Evolutionary conservation across 2,113 vertebrate genomes (phyloP).

Genomic region (Pomatostomus ruficeps): DNA sequence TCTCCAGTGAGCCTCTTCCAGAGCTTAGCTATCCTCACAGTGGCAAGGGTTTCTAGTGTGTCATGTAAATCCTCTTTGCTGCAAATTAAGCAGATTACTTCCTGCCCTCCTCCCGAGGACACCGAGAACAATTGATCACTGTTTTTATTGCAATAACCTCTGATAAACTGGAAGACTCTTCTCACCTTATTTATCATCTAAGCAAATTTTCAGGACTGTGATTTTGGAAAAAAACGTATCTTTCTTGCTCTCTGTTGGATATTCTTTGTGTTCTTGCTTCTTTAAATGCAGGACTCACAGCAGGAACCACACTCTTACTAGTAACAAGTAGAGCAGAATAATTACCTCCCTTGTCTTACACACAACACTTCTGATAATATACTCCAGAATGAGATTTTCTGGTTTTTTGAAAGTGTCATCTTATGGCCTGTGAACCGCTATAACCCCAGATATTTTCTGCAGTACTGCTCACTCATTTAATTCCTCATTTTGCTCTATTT

Average conservation of each 20-base stretch:
- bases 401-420: not conserved
- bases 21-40: not conserved
- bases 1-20: not conserved
- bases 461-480: not conserved
- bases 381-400: not conserved
- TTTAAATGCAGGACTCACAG: not conserved
- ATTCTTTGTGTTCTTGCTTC: not conserved
- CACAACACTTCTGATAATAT: not conserved
- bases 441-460: constrained; percentile 5
- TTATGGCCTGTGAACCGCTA: not conserved
- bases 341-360: constrained; percentile 9
- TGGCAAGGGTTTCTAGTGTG: not conserved
- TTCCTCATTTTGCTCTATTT: not conserved
- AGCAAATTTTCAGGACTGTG: not conserved
- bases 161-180: not conserved
- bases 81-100: constrained; percentile 12
- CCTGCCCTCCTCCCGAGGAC: not conserved
- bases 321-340: constrained; percentile 58
- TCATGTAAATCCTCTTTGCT: constrained; percentile 26
- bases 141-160: not conserved
- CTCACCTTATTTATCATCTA: not conserved
- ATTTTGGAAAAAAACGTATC: not conserved
- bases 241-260: not conserved
- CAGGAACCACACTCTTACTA: not conserved
- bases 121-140: not conserved